These are phyloP conservation scores for Picus viridis DNA, from an alignment of 2,797 vertebrate species.

Conservation along the genomic window DNA sequence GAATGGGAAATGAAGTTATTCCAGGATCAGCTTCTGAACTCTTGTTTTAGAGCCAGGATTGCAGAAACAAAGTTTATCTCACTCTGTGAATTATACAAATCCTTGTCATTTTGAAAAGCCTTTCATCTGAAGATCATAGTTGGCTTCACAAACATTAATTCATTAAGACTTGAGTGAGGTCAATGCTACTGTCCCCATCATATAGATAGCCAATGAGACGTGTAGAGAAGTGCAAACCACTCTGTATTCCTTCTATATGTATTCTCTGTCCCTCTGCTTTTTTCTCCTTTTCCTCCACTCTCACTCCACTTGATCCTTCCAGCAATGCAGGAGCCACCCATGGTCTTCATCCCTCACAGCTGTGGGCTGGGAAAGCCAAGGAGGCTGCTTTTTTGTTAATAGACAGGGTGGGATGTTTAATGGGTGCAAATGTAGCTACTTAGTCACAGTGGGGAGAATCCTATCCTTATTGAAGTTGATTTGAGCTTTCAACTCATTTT, in stretches of 20 bases:
- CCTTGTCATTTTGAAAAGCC: constrained; percentile 39
- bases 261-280: background rate
- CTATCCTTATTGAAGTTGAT: background rate
- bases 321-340: background rate
- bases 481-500: background rate
- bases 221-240: background rate
- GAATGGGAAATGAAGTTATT: constrained; percentile 42
- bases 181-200: background rate
- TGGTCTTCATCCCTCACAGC: background rate
- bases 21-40: constrained; percentile 29
- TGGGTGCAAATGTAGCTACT: background rate
- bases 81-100: constrained; percentile 23
- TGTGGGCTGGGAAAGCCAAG: fast-evolving
- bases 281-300: background rate
- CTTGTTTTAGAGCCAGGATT: constrained; percentile 3
- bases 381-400: fast-evolving
- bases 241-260: background rate
- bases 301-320: background rate
- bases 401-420: background rate
- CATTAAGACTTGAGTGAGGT: background rate
- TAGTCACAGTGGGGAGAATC: background rate
- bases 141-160: constrained; percentile 47
- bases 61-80: constrained; percentile 4
- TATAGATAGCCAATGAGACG: background rate
- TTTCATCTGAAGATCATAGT: constrained; percentile 43